Conservation (phyloP, 2,113 vertebrate genomes). For the Hippocampus mohnikei region DNA sequence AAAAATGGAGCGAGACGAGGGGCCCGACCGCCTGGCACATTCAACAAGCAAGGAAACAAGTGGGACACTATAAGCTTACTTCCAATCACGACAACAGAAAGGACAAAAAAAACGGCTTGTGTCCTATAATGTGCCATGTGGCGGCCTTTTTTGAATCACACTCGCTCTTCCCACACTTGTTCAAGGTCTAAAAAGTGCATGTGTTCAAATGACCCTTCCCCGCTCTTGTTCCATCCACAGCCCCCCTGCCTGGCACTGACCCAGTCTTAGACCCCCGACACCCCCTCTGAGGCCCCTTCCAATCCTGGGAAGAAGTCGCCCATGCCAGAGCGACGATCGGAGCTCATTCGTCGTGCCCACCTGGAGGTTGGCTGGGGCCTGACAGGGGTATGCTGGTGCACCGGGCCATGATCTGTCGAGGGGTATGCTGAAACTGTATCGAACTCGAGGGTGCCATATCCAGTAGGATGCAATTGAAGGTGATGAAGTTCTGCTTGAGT, state of each 20-base stretch:
- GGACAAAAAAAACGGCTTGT: constrained; percentile 49
- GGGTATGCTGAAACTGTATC: constrained; percentile 47
- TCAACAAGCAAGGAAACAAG: constrained; percentile 53
- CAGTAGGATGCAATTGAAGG: not conserved
- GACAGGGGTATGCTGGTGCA: constrained; percentile 63
- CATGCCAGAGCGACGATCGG: constrained; percentile 63
- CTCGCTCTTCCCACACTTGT: constrained; percentile 62
- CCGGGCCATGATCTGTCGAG: constrained; percentile 77
- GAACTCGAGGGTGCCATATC: constrained; percentile 14
- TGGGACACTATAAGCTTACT: constrained; percentile 53
- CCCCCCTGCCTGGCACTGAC: constrained; percentile 66
- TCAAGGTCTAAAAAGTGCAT: constrained; percentile 54
- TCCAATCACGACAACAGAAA: constrained; percentile 61
- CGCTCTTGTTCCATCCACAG: constrained; percentile 53
- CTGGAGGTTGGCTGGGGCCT: constrained; percentile 75
- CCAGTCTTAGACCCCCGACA: constrained; percentile 53
- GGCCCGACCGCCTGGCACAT: constrained; percentile 53
- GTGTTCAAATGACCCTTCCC: constrained; percentile 52
- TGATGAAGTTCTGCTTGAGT: not conserved
- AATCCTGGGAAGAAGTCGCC: constrained; percentile 74
- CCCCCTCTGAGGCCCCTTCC: constrained; percentile 43
- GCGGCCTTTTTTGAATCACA: constrained; percentile 42
- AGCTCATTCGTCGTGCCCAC: constrained; percentile 83
- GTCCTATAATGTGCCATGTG: constrained; percentile 52
- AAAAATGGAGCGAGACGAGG: constrained; percentile 43